Base-by-base conservation (phyloP, 2,113 vertebrate genomes). In the Hemiscyllium ocellatum region DNA sequence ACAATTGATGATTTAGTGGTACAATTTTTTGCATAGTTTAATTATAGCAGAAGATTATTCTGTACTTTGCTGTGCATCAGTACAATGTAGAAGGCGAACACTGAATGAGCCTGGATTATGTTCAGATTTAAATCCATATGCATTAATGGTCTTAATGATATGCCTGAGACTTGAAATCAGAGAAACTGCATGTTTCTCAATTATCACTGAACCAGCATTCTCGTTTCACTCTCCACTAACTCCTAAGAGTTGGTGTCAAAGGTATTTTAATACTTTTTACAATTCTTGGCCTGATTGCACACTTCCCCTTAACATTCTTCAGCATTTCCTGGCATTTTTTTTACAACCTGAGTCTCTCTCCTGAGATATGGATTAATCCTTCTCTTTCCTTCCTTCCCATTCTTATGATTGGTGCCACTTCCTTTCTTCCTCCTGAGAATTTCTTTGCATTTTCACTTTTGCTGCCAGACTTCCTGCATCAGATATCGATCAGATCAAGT, bases 101-200 rank as follows among this genome's bases (percentile, higher is more conserved):
- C n/a, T 68, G 89, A 61, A 66, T 93, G 33, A 37, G 61, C 17
- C 61, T 65, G 65, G 61, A 66, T 93, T 93, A 93, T 37, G 19
- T 42, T 68, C 33, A 68, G n/a, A 65, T 66, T 93, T 37, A 93
- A 66, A 68, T 68, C 56, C 61, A 93, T 37, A 93, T 1, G 52
- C 52, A 29, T 61, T 61, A 90, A 61, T 90, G 86, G 86, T 56
- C 86, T 56, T 61, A 90, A 90, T 89, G 86, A 89, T 90, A 90
- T 90, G 87, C 26, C 33, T 65, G 50, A 5, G n/a, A 83, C 80
- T 42, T 72, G 70, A 29, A 26, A 52, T 29, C 24, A 50, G 47
- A 87, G 47, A 87, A 52, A 50, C 85, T 87, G 47, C 24, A 87
- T 22, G 52, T 87, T 56, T 50, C 61, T 37, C n/a, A 33, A 37